Conservation (phyloP, 2,113 vertebrate species). For the Anarrhichthys ocellatus region DNA sequence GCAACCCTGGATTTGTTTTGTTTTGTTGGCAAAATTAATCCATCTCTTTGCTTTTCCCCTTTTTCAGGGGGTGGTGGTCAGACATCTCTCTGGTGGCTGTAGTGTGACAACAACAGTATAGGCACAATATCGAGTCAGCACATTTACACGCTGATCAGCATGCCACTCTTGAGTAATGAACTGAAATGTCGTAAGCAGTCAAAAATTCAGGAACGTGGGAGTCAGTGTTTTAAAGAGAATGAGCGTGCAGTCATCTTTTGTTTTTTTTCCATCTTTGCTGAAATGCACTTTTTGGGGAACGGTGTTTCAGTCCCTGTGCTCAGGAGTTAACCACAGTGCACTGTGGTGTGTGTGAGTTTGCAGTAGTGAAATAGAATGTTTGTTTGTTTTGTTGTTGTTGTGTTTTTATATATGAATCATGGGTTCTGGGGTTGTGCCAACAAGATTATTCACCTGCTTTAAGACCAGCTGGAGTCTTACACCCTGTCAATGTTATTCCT, state of each 20-base stretch:
- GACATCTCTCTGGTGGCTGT: conserved; percentile 36
- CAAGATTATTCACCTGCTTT: neutral
- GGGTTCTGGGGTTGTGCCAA: neutral
- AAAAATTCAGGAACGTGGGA: conserved; percentile 57
- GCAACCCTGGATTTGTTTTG: conserved; percentile 38
- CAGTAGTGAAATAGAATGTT: neutral
- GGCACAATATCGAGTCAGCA: conserved; percentile 59
- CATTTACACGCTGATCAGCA: conserved; percentile 56
- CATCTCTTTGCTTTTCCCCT: conserved; percentile 26
- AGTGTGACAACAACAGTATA: conserved; percentile 33
- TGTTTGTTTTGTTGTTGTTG: too few species aligned
- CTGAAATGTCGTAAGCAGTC: conserved; percentile 28
- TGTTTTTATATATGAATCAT: conserved; percentile 22
- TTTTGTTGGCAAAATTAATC: conserved; percentile 62
- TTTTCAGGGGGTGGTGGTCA: neutral
- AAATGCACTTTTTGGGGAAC: neutral
- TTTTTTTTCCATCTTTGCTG: neutral
- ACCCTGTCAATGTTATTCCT: neutral
- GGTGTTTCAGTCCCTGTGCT: neutral
- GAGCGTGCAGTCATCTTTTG: neutral
- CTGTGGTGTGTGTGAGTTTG: conserved; percentile 7
- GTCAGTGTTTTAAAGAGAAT: conserved; percentile 14
- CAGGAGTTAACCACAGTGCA: conserved; percentile 2
- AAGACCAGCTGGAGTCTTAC: neutral
- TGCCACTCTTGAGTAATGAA: conserved; percentile 56